Evolutionary conservation across 2,797 vertebrate species (phyloP).

Genomic region (Lacerta bilineata): DNA sequence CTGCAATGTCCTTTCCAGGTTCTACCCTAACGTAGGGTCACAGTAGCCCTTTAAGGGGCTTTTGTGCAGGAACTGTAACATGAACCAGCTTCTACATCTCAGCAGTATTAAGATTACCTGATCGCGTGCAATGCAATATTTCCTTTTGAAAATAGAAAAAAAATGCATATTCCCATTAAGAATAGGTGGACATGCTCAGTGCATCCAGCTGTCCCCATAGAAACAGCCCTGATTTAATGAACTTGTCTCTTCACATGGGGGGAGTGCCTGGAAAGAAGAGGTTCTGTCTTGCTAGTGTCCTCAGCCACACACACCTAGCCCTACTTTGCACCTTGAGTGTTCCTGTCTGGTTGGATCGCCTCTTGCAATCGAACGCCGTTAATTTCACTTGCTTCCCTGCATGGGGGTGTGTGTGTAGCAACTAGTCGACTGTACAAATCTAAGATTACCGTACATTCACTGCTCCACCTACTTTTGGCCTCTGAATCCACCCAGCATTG

Average conservation of each 20-base stretch:
- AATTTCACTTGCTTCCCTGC: too few species aligned
- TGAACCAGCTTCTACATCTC: conserved; percentile 49
- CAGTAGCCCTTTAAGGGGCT: not conserved
- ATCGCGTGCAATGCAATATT: not conserved
- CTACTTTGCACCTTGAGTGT: not conserved
- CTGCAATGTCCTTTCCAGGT: too few species aligned
- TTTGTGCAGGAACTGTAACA: not conserved
- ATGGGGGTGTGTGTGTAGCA: too few species aligned
- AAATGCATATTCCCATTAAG: too few species aligned
- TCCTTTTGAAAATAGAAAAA: not conserved
- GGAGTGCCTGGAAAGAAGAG: too few species aligned
- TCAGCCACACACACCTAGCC: not conserved
- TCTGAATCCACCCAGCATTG: too few species aligned
- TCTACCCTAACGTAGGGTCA: not conserved
- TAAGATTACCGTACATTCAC: too few species aligned
- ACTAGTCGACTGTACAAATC: too few species aligned
- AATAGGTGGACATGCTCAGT: too few species aligned
- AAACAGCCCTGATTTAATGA: not conserved
- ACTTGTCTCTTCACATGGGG: not conserved
- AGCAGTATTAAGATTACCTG: conserved; percentile 64
- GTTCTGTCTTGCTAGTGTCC: not conserved
- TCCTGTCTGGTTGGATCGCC: too few species aligned
- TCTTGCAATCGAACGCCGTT: too few species aligned
- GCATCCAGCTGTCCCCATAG: not conserved
- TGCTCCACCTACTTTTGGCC: too few species aligned